phyloP scores from a whole-genome alignment of 2,797 vertebrate genomes.

The Margarornis squamiger region DNA sequence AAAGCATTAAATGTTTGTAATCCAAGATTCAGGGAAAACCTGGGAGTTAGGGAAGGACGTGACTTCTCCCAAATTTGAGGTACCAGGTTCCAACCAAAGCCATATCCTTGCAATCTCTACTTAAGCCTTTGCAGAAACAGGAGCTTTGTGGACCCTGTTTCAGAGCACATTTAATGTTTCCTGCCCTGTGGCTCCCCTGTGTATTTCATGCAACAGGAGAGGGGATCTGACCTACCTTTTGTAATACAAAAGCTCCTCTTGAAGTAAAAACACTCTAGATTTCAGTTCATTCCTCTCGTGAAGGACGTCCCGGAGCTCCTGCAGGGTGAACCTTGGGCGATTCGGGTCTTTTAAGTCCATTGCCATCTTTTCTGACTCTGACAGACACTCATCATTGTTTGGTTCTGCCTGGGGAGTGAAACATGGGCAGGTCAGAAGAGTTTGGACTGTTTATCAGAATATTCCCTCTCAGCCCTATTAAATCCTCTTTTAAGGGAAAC shows the following conservation, averaged over 20 bases:
- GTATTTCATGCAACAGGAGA: not conserved
- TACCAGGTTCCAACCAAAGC: not conserved
- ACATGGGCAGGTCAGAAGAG: not conserved
- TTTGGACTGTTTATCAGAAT: not conserved
- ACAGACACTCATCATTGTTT: slow-evolving; percentile 79
- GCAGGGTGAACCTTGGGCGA: slow-evolving; percentile 93
- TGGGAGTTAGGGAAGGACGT: not conserved
- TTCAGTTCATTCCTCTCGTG: slow-evolving; percentile 98
- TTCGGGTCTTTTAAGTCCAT: slow-evolving; percentile 90
- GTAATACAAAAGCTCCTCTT: slow-evolving; percentile 96
- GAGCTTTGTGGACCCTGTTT: not conserved
- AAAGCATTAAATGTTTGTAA: not conserved
- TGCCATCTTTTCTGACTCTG: slow-evolving; percentile 71
- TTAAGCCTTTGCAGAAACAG: not conserved
- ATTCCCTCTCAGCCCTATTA: not conserved
- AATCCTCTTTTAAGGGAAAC: not conserved
- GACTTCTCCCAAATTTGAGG: not conserved
- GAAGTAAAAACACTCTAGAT: slow-evolving; percentile 94
- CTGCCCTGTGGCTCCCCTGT: not conserved
- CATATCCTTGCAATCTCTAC: not conserved
- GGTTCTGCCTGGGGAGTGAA: slow-evolving; percentile 76
- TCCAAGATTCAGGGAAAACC: not conserved
- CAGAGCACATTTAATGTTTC: not conserved
- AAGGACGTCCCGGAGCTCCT: slow-evolving; percentile 95
- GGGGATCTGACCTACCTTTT: slow-evolving; percentile 81